phyloP scores from a whole-genome alignment of 2,888 invertebrate species.

The Lasius platythorax region DNA sequence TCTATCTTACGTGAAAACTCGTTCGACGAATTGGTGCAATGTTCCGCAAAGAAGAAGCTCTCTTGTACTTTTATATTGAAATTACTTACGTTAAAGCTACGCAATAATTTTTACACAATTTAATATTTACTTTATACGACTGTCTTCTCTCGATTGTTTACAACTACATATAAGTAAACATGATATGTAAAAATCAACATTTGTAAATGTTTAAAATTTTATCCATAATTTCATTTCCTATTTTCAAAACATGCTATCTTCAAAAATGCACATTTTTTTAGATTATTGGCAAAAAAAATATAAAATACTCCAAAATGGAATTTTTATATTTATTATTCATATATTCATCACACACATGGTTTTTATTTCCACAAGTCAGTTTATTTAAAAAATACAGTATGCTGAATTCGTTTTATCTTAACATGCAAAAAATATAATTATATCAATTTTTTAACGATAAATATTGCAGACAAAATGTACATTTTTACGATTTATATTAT shows the following conservation, averaged over 20 bases:
- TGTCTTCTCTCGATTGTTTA: constrained; percentile 13
- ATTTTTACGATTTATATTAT: neutral
- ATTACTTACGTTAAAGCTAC: neutral
- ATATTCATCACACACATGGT: constrained; percentile 31
- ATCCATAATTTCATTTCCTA: constrained; percentile 27
- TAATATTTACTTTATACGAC: neutral
- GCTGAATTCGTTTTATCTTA: constrained; percentile 10
- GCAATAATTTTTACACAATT: constrained; percentile 32
- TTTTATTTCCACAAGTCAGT: constrained; percentile 42
- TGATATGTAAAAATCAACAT: neutral
- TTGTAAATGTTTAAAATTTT: constrained; percentile 41
- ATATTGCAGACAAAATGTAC: neutral
- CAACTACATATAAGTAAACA: neutral
- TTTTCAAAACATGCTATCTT: constrained; percentile 43
- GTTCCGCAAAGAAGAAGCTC: neutral
- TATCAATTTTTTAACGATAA: neutral
- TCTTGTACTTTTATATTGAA: neutral
- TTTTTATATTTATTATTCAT: constrained; percentile 48
- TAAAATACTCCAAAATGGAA: constrained; percentile 42
- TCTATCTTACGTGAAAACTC: neutral
- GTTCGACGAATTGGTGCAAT: constrained; percentile 11
- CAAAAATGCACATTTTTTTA: constrained; percentile 51
- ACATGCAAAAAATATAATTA: constrained; percentile 22
- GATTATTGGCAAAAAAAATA: constrained; percentile 32
- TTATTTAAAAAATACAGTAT: constrained; percentile 25